phyloP scores from a whole-genome alignment of 1,140 invertebrate species.

The Drosophila sucinea region DNA sequence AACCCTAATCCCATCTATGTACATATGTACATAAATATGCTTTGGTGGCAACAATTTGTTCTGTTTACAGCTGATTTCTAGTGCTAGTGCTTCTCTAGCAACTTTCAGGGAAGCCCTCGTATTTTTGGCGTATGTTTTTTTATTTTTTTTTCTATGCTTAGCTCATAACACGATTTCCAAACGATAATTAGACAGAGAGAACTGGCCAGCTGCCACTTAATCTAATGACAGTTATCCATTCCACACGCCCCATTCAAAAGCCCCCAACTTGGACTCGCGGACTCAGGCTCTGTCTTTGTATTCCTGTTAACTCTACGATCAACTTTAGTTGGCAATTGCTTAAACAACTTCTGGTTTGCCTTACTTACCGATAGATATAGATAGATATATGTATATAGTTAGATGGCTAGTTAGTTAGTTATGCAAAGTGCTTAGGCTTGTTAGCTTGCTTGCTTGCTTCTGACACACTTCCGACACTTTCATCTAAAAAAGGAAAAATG shows the following conservation, averaged over 20 bases:
- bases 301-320: slow-evolving; percentile 19
- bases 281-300: slow-evolving; percentile 6
- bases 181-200: slow-evolving; percentile 64
- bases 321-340: slow-evolving; percentile 51
- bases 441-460: neutral
- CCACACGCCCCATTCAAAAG: slow-evolving; percentile 35
- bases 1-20: too few relatives aligned
- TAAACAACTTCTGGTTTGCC: slow-evolving; percentile 75
- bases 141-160: slow-evolving; percentile 22
- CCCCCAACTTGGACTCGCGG: neutral
- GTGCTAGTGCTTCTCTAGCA: neutral
- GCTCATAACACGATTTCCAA: slow-evolving; percentile 75
- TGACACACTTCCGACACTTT: slow-evolving; percentile 72
- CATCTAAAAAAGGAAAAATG: slow-evolving; percentile 46
- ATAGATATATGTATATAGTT: slow-evolving; percentile 38
- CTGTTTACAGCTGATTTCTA: too few relatives aligned
- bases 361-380: slow-evolving; percentile 23
- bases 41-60: too few relatives aligned
- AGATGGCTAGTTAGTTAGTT: slow-evolving; percentile 22
- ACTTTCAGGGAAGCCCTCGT: neutral
- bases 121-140: neutral
- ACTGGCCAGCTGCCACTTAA: slow-evolving; percentile 67
- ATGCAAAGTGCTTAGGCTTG: slow-evolving; percentile 30
- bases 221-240: slow-evolving; percentile 74
- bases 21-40: neutral